Evolutionary conservation across 64 coral and sea anemone genomes (phyloP).

Genomic region (Pocillopora verrucosa): DNA sequence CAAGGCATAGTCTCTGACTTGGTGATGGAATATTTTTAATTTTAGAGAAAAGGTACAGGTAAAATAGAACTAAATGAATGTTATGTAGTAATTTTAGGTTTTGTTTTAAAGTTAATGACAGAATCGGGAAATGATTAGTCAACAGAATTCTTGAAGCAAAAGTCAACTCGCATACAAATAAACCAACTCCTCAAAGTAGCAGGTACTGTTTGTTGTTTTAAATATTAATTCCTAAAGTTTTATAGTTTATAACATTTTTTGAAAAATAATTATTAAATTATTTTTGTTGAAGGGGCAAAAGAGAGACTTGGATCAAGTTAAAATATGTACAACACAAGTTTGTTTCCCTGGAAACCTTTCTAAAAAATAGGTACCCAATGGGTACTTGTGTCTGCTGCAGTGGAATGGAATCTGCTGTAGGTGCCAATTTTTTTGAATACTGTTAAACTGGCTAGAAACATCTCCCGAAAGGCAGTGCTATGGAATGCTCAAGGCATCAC

Average conservation of each 20-base stretch:
- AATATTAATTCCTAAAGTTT: constrained; percentile 30
- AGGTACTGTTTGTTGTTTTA: not conserved
- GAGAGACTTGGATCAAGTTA: constrained; percentile 88
- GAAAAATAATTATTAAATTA: not conserved
- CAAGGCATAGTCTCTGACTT: too few species aligned
- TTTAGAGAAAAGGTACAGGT: too few species aligned
- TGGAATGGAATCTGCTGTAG: too few species aligned
- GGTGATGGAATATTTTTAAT: too few species aligned
- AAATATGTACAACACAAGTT: constrained; percentile 86
- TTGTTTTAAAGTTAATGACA: constrained; percentile 73
- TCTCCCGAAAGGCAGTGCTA: too few species aligned
- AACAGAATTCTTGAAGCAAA: constrained; percentile 91
- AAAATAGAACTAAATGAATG: too few species aligned
- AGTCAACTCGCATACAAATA: not conserved
- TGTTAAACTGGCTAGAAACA: too few species aligned
- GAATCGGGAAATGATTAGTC: constrained; percentile 83
- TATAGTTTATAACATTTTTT: not conserved
- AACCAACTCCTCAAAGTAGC: too few species aligned
- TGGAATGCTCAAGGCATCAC: too few species aligned
- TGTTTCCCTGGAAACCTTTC: constrained; percentile 74
- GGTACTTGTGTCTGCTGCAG: too few species aligned
- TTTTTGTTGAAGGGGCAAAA: constrained; percentile 62
- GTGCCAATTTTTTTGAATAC: too few species aligned
- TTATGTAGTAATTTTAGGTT: not conserved
- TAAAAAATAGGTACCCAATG: too few species aligned